These are phyloP conservation scores for Capitulum mitella DNA, from an alignment of 2,888 invertebrate genomes.

Conservation along the genomic window DNA sequence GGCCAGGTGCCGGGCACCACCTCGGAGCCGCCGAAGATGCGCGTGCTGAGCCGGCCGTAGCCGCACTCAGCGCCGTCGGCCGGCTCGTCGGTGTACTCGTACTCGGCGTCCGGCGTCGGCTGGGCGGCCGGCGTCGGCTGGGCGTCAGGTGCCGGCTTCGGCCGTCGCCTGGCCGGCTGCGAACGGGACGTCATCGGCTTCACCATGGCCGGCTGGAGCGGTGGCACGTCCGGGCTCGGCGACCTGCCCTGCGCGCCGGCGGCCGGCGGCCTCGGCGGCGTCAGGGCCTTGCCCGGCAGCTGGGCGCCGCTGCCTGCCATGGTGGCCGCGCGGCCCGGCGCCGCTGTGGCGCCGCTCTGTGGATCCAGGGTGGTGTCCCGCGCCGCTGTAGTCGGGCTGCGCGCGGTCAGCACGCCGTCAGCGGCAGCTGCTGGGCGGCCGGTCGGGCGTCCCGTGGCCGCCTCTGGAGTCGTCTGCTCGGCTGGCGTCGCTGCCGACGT, in stretches of 20 bases:
- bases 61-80: neutral
- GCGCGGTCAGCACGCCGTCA: too few relatives aligned
- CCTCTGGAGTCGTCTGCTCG: neutral
- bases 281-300: neutral
- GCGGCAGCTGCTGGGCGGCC: neutral
- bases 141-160: neutral
- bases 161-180: neutral
- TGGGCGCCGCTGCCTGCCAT: neutral
- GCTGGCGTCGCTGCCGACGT: neutral
- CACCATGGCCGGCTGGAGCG: neutral
- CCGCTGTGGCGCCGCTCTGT: too few relatives aligned
- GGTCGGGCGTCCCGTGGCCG: neutral
- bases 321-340: too few relatives aligned
- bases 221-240: neutral
- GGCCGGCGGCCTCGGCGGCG: neutral
- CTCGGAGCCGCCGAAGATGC: neutral
- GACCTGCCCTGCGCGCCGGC: neutral
- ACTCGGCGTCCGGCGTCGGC: neutral
- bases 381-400: too few relatives aligned
- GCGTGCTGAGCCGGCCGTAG: neutral
- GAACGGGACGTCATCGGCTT: neutral
- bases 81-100: neutral
- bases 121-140: neutral
- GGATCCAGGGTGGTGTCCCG: too few relatives aligned
- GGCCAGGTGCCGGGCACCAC: neutral